Percentiles rank a stretch among this genome's conserved stretches.
phyloP scores from a whole-genome alignment of 1,140 invertebrate genomes.

The Battus philenor region DNA sequence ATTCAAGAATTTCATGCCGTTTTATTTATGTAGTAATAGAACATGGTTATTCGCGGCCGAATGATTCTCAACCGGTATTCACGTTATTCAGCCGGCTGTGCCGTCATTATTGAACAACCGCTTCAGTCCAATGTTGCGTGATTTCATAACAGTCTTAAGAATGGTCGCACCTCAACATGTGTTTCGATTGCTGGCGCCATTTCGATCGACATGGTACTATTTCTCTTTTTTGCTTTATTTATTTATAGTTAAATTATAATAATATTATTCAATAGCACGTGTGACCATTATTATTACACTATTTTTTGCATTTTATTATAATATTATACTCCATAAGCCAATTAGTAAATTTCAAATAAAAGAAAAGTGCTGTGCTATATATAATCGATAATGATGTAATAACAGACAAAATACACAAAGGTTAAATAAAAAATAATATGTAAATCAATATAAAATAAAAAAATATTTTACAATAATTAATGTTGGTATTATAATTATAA shows the following conservation, averaged over 20 bases:
- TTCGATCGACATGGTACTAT: slow-evolving; percentile 36
- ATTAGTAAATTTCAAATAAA: not conserved
- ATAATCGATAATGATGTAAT: no score
- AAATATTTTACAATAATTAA: no score
- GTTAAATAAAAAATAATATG: no score
- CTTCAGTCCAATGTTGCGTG: slow-evolving; percentile 19
- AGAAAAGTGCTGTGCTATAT: not conserved
- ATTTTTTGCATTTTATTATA: slow-evolving; percentile 1
- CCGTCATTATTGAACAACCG: slow-evolving; percentile 6
- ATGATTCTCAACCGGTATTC: slow-evolving; percentile 22
- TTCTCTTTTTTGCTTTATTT: slow-evolving; percentile 14
- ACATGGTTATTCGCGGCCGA: slow-evolving; percentile 25
- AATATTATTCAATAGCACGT: slow-evolving; percentile 16
- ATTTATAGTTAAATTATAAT: not conserved
- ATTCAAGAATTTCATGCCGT: slow-evolving; percentile 1
- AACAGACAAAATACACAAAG: no score
- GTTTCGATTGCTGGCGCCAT: slow-evolving; percentile 55
- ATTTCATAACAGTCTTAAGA: slow-evolving; percentile 32
- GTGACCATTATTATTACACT: no score
- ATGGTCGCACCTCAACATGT: slow-evolving; percentile 43
- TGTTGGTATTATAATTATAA: no score
- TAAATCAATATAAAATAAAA: no score
- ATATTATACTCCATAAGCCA: not conserved
- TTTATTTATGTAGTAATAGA: slow-evolving; percentile 16
- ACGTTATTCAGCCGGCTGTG: slow-evolving; percentile 9